phyloP scores from a whole-genome alignment of 2,113 vertebrate genomes.

The Sarotherodon lohbergeri region DNA sequence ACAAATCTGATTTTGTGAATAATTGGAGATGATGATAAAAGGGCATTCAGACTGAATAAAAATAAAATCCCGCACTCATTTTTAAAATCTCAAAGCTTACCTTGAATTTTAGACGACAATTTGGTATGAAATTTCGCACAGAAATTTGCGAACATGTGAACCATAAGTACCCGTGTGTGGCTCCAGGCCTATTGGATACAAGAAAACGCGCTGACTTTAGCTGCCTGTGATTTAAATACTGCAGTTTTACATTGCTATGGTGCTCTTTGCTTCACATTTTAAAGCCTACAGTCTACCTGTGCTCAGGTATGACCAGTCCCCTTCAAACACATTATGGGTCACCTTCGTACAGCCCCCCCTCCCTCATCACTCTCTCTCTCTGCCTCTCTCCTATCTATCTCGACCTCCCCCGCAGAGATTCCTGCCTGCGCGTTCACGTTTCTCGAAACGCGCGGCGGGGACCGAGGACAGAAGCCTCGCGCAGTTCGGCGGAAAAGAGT shows the following conservation, averaged over 20 bases:
- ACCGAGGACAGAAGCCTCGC: not conserved
- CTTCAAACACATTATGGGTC: not conserved
- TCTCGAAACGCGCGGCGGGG: slow-evolving; percentile 21
- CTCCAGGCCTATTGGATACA: not conserved
- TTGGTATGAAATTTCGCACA: not conserved
- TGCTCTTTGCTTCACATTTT: not conserved
- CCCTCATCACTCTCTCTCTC: not conserved
- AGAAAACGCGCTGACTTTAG: not conserved
- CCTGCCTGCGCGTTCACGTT: slow-evolving; percentile 57
- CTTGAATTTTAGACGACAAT: not conserved
- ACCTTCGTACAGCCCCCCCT: not conserved
- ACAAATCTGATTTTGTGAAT: not conserved
- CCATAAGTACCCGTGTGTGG: not conserved
- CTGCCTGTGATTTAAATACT: not conserved
- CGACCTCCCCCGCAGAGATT: slow-evolving; percentile 49
- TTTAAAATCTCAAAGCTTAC: not conserved
- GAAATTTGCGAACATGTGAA: not conserved
- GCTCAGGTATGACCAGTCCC: not conserved
- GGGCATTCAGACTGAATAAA: not conserved
- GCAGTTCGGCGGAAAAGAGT: slow-evolving; percentile 3
- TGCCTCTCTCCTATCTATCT: not conserved
- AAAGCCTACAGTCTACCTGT: not conserved
- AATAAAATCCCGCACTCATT: not conserved
- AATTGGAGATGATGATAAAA: not conserved
- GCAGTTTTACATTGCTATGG: not conserved